Conservation (phyloP, 2,113 vertebrate genomes). For the Myotis yumanensis region DNA sequence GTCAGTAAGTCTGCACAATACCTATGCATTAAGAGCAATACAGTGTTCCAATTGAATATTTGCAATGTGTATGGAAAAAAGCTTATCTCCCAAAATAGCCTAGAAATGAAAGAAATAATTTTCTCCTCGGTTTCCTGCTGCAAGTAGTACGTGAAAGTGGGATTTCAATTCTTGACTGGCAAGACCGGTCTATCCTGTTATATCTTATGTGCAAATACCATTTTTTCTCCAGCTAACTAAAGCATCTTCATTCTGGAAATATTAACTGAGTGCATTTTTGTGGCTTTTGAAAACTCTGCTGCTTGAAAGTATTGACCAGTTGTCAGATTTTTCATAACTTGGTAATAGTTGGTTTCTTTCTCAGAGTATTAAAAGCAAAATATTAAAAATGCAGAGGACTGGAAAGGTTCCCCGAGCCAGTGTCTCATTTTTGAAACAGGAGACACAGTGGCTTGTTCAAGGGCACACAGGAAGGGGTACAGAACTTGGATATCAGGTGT, state of each 20-base stretch:
- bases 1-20: neutral
- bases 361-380: neutral
- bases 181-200: slow-evolving; percentile 48
- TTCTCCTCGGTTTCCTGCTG: slow-evolving; percentile 20
- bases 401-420: neutral
- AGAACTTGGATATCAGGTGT: neutral
- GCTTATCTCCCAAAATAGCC: slow-evolving; percentile 18
- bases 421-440: neutral
- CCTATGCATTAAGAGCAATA: neutral
- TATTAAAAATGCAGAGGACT: neutral
- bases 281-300: slow-evolving; percentile 50
- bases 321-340: neutral
- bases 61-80: neutral
- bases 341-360: neutral
- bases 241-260: slow-evolving; percentile 48
- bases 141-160: slow-evolving; percentile 5
- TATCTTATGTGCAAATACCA: neutral
- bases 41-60: neutral
- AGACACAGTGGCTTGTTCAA: neutral
- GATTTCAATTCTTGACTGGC: neutral
- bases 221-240: neutral
- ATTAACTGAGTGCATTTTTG: slow-evolving; percentile 53
- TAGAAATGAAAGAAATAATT: slow-evolving; percentile 42
- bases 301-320: slow-evolving; percentile 4
- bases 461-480: neutral